A percentile compares a stretch with the other conserved stretches of the same genome.
These are phyloP conservation scores for Sardina pilchardus DNA, from an alignment of 2,113 vertebrate species.

Conservation along the genomic window DNA sequence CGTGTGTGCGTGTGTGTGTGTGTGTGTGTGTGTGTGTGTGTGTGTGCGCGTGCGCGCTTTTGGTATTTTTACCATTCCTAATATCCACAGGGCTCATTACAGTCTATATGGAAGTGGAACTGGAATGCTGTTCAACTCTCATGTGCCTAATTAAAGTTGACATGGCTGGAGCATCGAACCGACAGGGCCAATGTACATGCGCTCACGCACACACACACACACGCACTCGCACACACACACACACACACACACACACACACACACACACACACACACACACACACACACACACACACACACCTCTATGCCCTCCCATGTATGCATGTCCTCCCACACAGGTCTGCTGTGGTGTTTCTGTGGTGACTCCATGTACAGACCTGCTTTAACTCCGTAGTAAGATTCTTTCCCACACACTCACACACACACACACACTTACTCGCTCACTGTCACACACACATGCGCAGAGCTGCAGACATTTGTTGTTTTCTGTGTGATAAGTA, in stretches of 20 bases:
- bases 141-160: constrained; percentile 1
- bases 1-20: neutral
- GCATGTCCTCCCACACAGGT: no score
- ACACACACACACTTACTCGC: neutral
- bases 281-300: no score
- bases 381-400: no score
- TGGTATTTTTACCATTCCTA: neutral
- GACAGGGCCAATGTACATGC: neutral
- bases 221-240: neutral
- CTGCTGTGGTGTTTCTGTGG: no score
- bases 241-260: no score
- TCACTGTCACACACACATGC: neutral
- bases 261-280: no score
- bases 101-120: neutral
- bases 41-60: neutral
- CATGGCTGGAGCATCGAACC: neutral
- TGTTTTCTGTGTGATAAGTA: no score
- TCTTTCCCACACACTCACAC: neutral
- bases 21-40: neutral
- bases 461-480: neutral
- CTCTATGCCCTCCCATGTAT: no score
- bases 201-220: neutral
- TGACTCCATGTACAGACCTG: no score
- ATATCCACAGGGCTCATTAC: neutral
- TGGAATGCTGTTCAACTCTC: neutral